Percentiles rank a stretch among this genome's conserved stretches.
phyloP scores from a whole-genome alignment of 1,140 invertebrate genomes.

The Popillia japonica region DNA sequence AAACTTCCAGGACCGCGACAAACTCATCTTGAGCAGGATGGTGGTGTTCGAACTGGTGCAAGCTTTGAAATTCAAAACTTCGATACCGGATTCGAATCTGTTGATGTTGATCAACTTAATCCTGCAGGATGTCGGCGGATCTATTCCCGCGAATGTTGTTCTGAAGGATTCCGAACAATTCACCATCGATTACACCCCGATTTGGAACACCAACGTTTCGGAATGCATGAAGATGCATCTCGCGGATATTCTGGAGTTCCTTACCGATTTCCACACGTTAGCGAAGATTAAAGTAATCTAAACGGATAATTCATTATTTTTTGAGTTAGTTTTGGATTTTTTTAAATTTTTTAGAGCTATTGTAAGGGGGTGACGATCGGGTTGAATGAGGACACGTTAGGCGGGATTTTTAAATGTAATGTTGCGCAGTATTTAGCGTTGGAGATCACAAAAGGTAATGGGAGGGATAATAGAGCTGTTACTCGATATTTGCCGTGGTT shows the following conservation, averaged over 20 bases:
- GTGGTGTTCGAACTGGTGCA: constrained; percentile 94
- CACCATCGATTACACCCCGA: constrained; percentile 63
- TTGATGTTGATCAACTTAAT: constrained; percentile 89
- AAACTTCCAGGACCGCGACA: constrained; percentile 83
- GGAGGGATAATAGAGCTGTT: constrained; percentile 84
- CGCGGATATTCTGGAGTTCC: constrained; percentile 93
- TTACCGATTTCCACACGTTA: constrained; percentile 95
- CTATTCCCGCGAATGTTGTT: constrained; percentile 58
- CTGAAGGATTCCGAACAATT: constrained; percentile 53
- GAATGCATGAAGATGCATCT: constrained; percentile 94
- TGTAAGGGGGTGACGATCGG: constrained; percentile 80
- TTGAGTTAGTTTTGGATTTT: too few relatives aligned
- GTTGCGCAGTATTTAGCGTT: constrained; percentile 94
- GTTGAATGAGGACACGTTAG: constrained; percentile 94
- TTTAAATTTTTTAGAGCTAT: constrained; percentile 74
- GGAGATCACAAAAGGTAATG: constrained; percentile 89
- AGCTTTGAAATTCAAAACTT: constrained; percentile 93
- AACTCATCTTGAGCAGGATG: constrained; percentile 87
- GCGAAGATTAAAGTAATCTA: constrained; percentile 98
- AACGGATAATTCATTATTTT: too few relatives aligned
- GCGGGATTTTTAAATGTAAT: constrained; percentile 93
- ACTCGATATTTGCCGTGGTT: constrained; percentile 91
- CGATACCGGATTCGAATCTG: constrained; percentile 93
- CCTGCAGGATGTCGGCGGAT: constrained; percentile 77
- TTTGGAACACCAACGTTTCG: constrained; percentile 84